phyloP scores from a whole-genome alignment of 2,113 vertebrate genomes.

The Potamarius usumacintae region DNA sequence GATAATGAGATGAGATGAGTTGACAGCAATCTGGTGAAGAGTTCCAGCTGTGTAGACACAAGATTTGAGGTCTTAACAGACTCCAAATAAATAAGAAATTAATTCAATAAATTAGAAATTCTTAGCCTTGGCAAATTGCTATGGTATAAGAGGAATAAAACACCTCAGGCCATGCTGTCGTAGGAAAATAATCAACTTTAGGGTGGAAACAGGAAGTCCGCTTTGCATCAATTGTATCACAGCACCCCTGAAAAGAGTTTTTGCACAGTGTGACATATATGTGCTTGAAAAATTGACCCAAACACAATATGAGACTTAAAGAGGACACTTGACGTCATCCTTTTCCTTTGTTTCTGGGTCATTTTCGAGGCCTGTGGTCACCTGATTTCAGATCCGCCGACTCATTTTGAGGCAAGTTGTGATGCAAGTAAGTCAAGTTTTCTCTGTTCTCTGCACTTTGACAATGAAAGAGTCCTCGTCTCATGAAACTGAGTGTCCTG shows the following conservation, averaged over 20 bases:
- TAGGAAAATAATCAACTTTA: background rate
- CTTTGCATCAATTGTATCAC: background rate
- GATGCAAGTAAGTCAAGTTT: slow-evolving; percentile 7
- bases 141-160: background rate
- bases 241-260: background rate
- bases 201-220: background rate
- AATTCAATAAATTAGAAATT: no score
- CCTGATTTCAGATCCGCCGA: background rate
- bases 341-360: slow-evolving; percentile 26
- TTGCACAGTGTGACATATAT: background rate
- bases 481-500: background rate
- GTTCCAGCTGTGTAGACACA: no score
- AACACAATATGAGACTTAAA: slow-evolving; percentile 5
- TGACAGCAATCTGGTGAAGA: no score
- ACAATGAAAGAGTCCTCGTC: background rate
- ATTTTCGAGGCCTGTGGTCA: background rate
- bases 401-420: background rate
- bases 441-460: background rate
- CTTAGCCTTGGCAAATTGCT: background rate
- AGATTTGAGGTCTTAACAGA: no score
- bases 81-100: no score
- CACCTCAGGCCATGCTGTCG: background rate
- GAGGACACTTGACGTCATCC: slow-evolving; percentile 27
- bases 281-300: background rate
- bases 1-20: no score